Evolutionary conservation across 2,113 vertebrate species (phyloP).

Genomic region (Takifugu bimaculatus): DNA sequence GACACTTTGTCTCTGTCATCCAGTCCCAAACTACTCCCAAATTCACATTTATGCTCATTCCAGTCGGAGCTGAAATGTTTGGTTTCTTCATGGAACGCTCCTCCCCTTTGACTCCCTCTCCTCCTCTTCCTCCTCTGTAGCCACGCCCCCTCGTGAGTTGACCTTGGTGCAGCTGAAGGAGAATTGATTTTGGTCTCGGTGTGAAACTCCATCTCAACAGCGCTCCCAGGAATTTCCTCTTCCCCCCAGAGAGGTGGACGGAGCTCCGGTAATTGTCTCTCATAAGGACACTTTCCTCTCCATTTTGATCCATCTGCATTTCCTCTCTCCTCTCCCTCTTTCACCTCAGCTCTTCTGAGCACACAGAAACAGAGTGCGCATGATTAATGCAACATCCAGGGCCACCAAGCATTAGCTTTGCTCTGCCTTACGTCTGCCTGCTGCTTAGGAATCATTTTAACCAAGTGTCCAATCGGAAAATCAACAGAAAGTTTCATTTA

Average conservation of each 20-base stretch:
- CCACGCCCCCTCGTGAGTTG: slow-evolving; percentile 44
- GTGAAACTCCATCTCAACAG: slow-evolving; percentile 69
- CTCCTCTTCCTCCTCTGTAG: slow-evolving; percentile 6
- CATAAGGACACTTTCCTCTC: slow-evolving; percentile 60
- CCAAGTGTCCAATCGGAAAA: background rate
- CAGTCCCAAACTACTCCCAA: too few species aligned
- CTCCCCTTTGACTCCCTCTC: slow-evolving; percentile 21
- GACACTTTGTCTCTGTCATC: too few species aligned
- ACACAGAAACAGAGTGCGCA: slow-evolving; percentile 57
- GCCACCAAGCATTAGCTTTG: slow-evolving; percentile 50
- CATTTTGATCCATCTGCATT: slow-evolving; percentile 38
- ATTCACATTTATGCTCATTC: too few species aligned
- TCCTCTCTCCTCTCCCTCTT: slow-evolving; percentile 9
- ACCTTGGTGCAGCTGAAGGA: slow-evolving; percentile 74
- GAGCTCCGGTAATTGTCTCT: slow-evolving; percentile 55
- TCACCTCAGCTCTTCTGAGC: slow-evolving; percentile 24
- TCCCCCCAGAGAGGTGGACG: slow-evolving; percentile 40
- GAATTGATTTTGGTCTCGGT: slow-evolving; percentile 72
- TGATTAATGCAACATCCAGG: slow-evolving; percentile 65
- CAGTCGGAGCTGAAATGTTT: slow-evolving; percentile 12
- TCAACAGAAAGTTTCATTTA: background rate
- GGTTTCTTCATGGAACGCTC: slow-evolving; percentile 29
- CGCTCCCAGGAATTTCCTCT: slow-evolving; percentile 60
- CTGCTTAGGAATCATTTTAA: slow-evolving; percentile 30
- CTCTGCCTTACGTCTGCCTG: slow-evolving; percentile 51